phyloP scores from a whole-genome alignment of 2,113 vertebrate genomes.

The Irena cyanogastra region DNA sequence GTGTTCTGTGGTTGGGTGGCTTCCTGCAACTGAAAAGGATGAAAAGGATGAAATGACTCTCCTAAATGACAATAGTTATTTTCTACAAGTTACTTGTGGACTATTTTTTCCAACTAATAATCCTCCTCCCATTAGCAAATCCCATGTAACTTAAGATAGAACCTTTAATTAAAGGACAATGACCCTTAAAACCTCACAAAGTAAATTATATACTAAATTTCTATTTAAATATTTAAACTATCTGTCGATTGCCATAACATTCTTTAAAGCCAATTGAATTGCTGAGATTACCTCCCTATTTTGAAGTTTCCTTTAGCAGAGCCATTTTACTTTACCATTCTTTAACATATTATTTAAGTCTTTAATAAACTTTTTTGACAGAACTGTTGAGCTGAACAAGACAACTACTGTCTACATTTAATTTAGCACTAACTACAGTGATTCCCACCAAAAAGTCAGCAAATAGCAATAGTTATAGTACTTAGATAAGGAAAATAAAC shows the following conservation, averaged over 20 bases:
- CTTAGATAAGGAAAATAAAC: slow-evolving; percentile 20
- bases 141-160: slow-evolving; percentile 68
- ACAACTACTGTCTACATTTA: slow-evolving; percentile 63
- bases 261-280: slow-evolving; percentile 59
- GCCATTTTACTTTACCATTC: slow-evolving; percentile 60
- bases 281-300: slow-evolving; percentile 51
- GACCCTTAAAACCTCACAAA: slow-evolving; percentile 70
- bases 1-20: slow-evolving; percentile 73
- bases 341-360: slow-evolving; percentile 57
- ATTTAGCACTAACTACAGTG: slow-evolving; percentile 64
- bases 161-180: slow-evolving; percentile 68
- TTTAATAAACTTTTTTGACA: slow-evolving; percentile 67
- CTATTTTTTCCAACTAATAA: slow-evolving; percentile 72
- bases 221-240: slow-evolving; percentile 71
- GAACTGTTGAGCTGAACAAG: slow-evolving; percentile 69
- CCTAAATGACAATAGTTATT: slow-evolving; percentile 62
- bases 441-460: slow-evolving; percentile 46
- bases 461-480: slow-evolving; percentile 35
- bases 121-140: slow-evolving; percentile 71
- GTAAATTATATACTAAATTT: slow-evolving; percentile 70
- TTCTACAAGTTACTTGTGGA: slow-evolving; percentile 71
- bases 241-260: slow-evolving; percentile 63
- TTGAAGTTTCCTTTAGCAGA: slow-evolving; percentile 49
- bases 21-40: slow-evolving; percentile 77
- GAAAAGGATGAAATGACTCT: slow-evolving; percentile 73